Evolutionary conservation across 2,797 vertebrate genomes (phyloP).

Genomic region (Acrocephalus scirpaceus): DNA sequence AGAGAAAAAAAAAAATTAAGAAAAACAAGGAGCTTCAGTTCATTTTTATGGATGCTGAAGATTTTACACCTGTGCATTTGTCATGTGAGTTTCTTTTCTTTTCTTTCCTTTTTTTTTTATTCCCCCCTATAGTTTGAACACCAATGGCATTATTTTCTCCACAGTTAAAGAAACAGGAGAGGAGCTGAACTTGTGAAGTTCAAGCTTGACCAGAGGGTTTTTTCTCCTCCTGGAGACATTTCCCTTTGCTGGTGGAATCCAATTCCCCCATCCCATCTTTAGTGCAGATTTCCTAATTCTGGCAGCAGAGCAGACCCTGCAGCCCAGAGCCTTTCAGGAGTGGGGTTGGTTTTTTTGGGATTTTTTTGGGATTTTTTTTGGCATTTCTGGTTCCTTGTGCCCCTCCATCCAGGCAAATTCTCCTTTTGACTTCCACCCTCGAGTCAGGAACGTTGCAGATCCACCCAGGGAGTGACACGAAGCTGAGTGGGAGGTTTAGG

Average conservation of each 20-base stretch:
- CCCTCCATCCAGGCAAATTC: constrained; percentile 2
- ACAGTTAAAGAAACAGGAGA: constrained; percentile 64
- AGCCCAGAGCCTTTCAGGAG: constrained; percentile 76
- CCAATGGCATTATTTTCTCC: constrained; percentile 87
- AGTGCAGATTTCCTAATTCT: constrained; percentile 74
- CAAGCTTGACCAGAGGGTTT: constrained; percentile 72
- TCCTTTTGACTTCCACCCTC: constrained; percentile 26
- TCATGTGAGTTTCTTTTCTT: constrained; percentile 82
- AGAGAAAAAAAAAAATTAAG: not conserved
- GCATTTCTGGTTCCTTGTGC: not conserved
- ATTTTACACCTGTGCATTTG: constrained; percentile 88
- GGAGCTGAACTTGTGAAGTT: constrained; percentile 73
- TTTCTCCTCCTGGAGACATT: constrained; percentile 56
- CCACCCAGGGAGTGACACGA: not conserved
- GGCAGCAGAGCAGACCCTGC: constrained; percentile 81
- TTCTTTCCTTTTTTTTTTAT: constrained; percentile 62
- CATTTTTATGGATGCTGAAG: constrained; percentile 90
- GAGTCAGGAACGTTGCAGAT: not conserved
- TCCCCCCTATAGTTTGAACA: constrained; percentile 79
- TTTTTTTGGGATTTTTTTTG: not conserved
- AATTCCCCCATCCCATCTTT: constrained; percentile 68
- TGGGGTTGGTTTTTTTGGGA: constrained; percentile 17
- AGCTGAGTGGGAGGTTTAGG: not conserved
- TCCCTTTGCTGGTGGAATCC: constrained; percentile 70
- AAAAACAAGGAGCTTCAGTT: constrained; percentile 79